Percentiles rank a stretch among this genome's conserved stretches.
Conservation (phyloP, 2,888 invertebrate genomes). For the Oscheius onirici region DNA sequence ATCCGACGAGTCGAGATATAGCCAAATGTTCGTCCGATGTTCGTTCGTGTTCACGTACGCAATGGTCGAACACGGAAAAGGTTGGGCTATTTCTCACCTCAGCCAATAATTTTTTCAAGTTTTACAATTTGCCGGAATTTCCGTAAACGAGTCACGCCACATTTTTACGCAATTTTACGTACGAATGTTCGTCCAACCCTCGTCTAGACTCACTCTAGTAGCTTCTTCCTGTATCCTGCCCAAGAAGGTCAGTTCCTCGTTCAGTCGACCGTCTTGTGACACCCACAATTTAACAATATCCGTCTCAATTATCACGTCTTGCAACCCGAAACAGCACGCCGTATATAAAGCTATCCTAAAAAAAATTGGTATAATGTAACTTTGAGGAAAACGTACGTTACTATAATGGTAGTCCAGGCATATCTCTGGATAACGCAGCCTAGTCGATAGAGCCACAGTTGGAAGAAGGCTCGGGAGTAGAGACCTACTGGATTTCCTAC, state of each 20-base stretch:
- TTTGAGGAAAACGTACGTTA: slow-evolving; percentile 32
- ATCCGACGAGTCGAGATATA: too few species aligned
- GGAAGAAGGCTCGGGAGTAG: slow-evolving; percentile 68
- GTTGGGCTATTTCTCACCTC: too few species aligned
- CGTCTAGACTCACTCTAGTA: slow-evolving; percentile 16
- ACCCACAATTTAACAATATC: slow-evolving; percentile 95
- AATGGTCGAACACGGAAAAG: too few species aligned
- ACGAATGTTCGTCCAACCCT: too few species aligned
- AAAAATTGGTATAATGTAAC: neutral
- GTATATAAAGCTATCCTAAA: slow-evolving; percentile 72
- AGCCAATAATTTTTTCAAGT: too few species aligned
- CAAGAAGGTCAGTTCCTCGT: slow-evolving; percentile 65
- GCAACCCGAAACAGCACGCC: slow-evolving; percentile 87
- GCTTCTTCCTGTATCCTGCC: slow-evolving; percentile 35
- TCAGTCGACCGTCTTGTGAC: slow-evolving; percentile 77
- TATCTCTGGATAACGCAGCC: slow-evolving; percentile 64
- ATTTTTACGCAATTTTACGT: too few species aligned
- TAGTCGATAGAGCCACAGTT: slow-evolving; percentile 58
- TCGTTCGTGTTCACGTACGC: too few species aligned
- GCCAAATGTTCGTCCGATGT: too few species aligned
- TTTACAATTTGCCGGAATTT: too few species aligned
- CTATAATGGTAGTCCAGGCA: slow-evolving; percentile 48
- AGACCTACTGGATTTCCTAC: slow-evolving; percentile 65
- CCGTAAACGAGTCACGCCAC: too few species aligned
- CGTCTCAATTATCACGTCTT: slow-evolving; percentile 90